phyloP scores from a whole-genome alignment of 2,888 invertebrate genomes.

The Euclidia mi region DNA sequence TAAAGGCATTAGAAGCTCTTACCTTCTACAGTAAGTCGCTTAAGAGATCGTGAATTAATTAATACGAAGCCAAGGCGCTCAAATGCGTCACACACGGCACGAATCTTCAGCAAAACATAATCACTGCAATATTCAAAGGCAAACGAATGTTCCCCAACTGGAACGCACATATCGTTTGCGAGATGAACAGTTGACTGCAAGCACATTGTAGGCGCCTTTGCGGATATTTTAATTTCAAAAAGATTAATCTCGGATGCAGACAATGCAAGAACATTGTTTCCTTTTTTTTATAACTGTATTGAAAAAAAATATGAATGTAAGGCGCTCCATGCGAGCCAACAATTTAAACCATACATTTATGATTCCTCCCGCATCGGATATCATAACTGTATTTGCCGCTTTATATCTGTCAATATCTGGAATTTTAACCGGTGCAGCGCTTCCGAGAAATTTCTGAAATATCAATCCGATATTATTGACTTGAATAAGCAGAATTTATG shows the following conservation, averaged over 20 bases:
- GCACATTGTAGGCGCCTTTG: conserved; percentile 6
- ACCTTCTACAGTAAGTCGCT: too few relatives aligned
- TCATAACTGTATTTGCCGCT: too few relatives aligned
- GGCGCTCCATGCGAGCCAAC: too few relatives aligned
- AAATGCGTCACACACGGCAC: conserved; percentile 21
- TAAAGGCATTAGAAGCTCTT: too few relatives aligned
- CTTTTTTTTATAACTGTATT: conserved; percentile 14
- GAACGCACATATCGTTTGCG: not conserved
- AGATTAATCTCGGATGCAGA: conserved; percentile 10
- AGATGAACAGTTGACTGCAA: not conserved
- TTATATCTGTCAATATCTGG: too few relatives aligned
- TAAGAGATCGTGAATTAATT: conserved; percentile 11
- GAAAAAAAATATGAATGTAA: too few relatives aligned
- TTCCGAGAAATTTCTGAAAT: too few relatives aligned
- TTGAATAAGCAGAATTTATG: too few relatives aligned
- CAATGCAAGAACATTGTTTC: not conserved
- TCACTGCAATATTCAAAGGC: conserved; percentile 31
- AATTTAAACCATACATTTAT: too few relatives aligned
- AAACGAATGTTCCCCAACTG: conserved; percentile 33
- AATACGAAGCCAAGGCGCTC: conserved; percentile 8
- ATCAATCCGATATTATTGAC: too few relatives aligned
- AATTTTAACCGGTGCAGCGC: too few relatives aligned
- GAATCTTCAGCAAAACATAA: conserved; percentile 21
- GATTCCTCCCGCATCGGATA: too few relatives aligned
- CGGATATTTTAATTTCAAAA: conserved; percentile 17